phyloP scores from a whole-genome alignment of 1,140 invertebrate genomes.

The Drosophila bocki region DNA sequence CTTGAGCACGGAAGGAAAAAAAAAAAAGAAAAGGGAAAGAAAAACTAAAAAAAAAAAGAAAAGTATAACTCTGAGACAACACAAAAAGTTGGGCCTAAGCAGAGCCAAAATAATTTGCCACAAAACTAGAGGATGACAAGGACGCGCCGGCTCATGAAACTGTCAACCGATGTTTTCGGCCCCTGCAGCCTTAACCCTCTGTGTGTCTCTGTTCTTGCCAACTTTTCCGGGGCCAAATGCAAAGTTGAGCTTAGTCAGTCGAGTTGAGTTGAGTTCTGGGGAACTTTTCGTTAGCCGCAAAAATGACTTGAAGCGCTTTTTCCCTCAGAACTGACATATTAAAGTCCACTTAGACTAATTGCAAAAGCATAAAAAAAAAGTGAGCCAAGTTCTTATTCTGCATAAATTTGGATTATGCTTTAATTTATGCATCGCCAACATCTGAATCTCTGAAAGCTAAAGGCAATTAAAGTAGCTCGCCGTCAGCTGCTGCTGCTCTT shows the following conservation, averaged over 20 bases:
- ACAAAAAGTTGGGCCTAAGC: constrained; percentile 54
- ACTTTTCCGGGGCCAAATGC: constrained; percentile 64
- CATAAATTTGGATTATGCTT: constrained; percentile 36
- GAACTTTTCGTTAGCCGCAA: constrained; percentile 72
- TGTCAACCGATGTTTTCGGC: constrained; percentile 44
- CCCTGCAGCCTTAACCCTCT: constrained; percentile 12
- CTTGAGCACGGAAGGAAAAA: constrained; percentile 6
- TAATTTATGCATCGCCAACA: constrained; percentile 51
- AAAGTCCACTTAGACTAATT: constrained; percentile 80
- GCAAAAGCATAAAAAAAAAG: constrained; percentile 53
- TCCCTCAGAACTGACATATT: constrained; percentile 67
- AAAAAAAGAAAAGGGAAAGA: constrained; percentile 1
- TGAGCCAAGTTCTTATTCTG: neutral
- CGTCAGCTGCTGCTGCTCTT: constrained; percentile 59
- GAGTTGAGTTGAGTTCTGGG: constrained; percentile 43
- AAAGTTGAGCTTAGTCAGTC: constrained; percentile 61
- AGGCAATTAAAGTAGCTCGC: constrained; percentile 71
- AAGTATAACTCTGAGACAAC: constrained; percentile 48
- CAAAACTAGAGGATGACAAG: constrained; percentile 52
- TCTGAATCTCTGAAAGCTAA: constrained; percentile 45
- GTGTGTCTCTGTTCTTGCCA: constrained; percentile 6
- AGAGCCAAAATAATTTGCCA: constrained; percentile 52
- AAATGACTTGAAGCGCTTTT: constrained; percentile 73
- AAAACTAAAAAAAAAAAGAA: constrained; percentile 27
- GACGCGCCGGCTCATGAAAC: constrained; percentile 45